Base-by-base conservation (phyloP, 2,113 vertebrate species). In the Lepidothrix coronata region DNA sequence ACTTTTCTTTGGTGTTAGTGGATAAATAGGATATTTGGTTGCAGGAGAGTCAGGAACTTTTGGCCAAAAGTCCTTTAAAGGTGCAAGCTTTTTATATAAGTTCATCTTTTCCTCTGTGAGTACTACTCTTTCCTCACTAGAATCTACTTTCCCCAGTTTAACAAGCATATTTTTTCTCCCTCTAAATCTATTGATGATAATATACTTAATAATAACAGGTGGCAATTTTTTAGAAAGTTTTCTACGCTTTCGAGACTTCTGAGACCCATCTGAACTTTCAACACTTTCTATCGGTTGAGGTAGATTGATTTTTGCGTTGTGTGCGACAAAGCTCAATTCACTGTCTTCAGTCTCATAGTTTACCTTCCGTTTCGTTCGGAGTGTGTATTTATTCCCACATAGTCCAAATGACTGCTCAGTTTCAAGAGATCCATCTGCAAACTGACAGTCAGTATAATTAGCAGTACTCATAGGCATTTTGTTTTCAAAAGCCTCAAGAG, bases 81-180 rank as follows among this genome's bases (percentile, higher is more conserved):
- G 99, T 94, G 99, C 99, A 91, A 99, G 98, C 95, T 99, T 99
- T 93, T 97, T 97, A 97, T 99, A 99, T 24, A 98, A 94, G 78
- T 98, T 97, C 91, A 99, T 97, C 94, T 99, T 99, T 79, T 99
- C 98, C 72, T 99, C 98, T n/a, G 99, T 99, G 95, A 99, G 97
- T 90, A 98, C 85, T 77, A 99, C 99, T 91, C 97, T 94, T 95
- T 98, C 98, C 95, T 99, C 98, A 92, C 98, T 98, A 83, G 98
- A 98, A 88, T 98, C 99, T 97, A 99, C 97, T 98, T 99, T 99
- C 54, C 98, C 98, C 97, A 99, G 98, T 94, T 99, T 99, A 88
- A 99, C 99, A 97, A 99, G 97, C 99, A 99, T 99, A 98, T 99
- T 99, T 97, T 99, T 99, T 96, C 99, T 98, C 73, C 99, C 99